phyloP scores from a whole-genome alignment of 1,140 invertebrate genomes.

The Bradysia coprophila region DNA sequence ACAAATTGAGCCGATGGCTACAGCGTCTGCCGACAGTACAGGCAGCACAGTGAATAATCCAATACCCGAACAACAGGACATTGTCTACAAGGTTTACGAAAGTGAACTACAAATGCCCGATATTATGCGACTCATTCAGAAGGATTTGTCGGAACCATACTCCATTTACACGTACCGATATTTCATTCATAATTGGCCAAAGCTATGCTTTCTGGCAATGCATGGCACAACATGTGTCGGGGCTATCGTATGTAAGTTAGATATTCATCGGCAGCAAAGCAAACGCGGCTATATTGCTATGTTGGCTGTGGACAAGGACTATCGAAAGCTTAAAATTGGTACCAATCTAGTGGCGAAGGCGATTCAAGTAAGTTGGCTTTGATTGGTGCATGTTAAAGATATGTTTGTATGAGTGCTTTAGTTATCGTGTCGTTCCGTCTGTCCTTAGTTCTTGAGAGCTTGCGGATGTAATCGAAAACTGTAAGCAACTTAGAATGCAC shows the following conservation, averaged over 20 bases:
- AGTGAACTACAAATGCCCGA: constrained; percentile 83
- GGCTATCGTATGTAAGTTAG: constrained; percentile 96
- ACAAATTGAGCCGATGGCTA: no score
- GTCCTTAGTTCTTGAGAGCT: no score
- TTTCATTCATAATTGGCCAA: constrained; percentile 99
- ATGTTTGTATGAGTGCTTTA: neutral
- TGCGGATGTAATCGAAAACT: no score
- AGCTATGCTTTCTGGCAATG: constrained; percentile 91
- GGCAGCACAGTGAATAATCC: no score
- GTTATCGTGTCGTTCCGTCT: no score
- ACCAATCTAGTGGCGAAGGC: constrained; percentile 54
- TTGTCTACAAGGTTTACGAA: constrained; percentile 47
- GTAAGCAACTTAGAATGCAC: no score
- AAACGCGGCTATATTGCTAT: constrained; percentile 97
- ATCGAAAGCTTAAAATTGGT: constrained; percentile 83
- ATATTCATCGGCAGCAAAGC: constrained; percentile 74
- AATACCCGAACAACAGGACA: no score
- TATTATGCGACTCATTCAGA: constrained; percentile 97
- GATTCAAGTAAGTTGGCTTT: constrained; percentile 40
- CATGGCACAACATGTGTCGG: constrained; percentile 76
- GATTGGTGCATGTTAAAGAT: neutral
- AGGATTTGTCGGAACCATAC: constrained; percentile 98
- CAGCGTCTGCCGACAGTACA: no score
- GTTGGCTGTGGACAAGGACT: constrained; percentile 93
- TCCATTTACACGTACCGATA: constrained; percentile 99